Percentiles rank a stretch among this genome's conserved stretches.
phyloP scores from a whole-genome alignment of 2,113 vertebrate genomes.

The Stictonetta naevosa region DNA sequence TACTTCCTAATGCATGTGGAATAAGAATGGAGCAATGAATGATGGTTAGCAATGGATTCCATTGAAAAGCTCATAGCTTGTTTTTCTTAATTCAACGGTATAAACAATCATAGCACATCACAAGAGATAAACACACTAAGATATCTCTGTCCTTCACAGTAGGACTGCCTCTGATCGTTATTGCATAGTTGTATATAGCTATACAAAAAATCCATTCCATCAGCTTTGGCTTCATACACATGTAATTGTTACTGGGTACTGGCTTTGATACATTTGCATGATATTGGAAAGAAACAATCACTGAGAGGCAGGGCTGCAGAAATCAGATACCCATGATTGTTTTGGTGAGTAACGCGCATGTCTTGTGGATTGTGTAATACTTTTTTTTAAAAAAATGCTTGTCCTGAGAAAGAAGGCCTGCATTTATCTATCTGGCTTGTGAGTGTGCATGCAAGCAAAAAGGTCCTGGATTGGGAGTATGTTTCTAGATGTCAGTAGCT shows the following conservation, averaged over 20 bases:
- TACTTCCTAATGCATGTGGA: neutral
- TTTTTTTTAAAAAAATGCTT: neutral
- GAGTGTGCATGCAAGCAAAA: neutral
- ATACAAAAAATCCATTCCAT: neutral
- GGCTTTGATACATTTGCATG: neutral
- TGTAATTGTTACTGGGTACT: neutral
- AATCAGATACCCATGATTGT: neutral
- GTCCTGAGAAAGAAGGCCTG: neutral
- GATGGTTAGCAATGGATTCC: neutral
- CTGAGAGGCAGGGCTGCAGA: neutral
- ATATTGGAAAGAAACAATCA: neutral
- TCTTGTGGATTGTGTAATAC: conserved; percentile 12
- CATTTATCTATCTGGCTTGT: neutral
- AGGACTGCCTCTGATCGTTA: neutral
- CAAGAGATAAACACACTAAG: conserved; percentile 20
- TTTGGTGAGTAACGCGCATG: conserved; percentile 14
- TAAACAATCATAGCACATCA: neutral
- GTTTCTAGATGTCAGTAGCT: neutral
- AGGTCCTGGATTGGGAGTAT: neutral
- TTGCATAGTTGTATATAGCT: neutral
- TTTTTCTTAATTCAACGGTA: conserved; percentile 25
- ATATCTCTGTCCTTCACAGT: neutral
- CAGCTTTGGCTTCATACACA: neutral
- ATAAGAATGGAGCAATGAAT: neutral
- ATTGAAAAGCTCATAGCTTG: neutral